Base-by-base conservation (phyloP, 2,888 invertebrate genomes). In the Leptopilina myrica region DNA sequence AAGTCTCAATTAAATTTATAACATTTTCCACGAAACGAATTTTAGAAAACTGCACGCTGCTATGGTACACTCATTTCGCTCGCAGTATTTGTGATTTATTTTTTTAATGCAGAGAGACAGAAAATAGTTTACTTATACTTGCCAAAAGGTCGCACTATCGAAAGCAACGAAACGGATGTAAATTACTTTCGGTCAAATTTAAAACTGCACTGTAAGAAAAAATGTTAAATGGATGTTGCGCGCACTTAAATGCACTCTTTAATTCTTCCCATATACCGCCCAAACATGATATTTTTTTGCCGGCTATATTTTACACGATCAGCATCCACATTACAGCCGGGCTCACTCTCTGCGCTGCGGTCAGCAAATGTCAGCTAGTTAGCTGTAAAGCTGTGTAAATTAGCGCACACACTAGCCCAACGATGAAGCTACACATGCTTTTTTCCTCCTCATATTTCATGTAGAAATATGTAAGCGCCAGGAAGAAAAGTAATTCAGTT, bases 341-440 rank as follows among this genome's bases (percentile, higher is more conserved):
- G 1, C 53, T 56, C 69, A 73, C 69, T 26, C 9, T 11, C 14
- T 33, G 69, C 69, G 69, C 14, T 33, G 69, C 69, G 69, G 56
- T 73, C 69, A 20, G 69, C 69, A 73, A 73, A 73, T 73, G 69
- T 73, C 69, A 73, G 69, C 26, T 26, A 73, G 20, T 53, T 73
- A 14, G 69, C 26, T n/a, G 9, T 20, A 33, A 53, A 73, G 69
- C 53, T 73, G 69, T 53, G 69, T 56, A 56, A 73, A 53, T 73
- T 73, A 73, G 69, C 69, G 8, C 69, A 67, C 15, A 67, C 67
- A 33, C 14, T 73, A 56, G 56, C 14, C 8, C 14, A 53, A 53
- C 56, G 26, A 56, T 33, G 12, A 56, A 33, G 56, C 53, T 33
- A 33, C 53, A 53, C 5, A 5, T 7, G 26, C 20, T 53, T 56